Conservation (phyloP, 2,113 vertebrate species). For the Gallinago jamesoni region DNA sequence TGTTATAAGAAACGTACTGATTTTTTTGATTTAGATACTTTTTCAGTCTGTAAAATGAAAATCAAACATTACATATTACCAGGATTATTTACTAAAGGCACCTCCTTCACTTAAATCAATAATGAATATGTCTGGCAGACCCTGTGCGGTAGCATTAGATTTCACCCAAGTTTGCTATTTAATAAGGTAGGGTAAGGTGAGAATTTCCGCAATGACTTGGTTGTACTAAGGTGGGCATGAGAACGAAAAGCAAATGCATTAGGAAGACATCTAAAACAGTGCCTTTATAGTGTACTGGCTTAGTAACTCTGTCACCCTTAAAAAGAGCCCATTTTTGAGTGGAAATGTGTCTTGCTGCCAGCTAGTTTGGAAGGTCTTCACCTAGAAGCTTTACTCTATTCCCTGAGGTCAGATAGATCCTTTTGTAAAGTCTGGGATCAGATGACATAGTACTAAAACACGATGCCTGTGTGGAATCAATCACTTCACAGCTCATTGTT, state of each 20-base stretch:
- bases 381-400: not conserved
- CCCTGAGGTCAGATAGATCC: not conserved
- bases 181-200: not conserved
- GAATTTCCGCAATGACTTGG: not conserved
- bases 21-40: not conserved
- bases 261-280: not conserved
- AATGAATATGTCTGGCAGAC: not conserved
- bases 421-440: not conserved
- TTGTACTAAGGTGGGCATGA: not conserved
- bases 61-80: not conserved
- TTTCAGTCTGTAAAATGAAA: not conserved
- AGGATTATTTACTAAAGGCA: not conserved
- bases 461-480: not conserved
- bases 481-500: not conserved
- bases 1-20: accelerated
- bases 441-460: not conserved
- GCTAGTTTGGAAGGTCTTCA: not conserved
- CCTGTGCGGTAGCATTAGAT: not conserved
- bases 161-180: not conserved
- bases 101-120: not conserved
- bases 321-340: not conserved
- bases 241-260: not conserved
- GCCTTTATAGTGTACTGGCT: not conserved
- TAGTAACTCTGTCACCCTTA: not conserved
- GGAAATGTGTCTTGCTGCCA: not conserved